These are phyloP conservation scores for Nothoprocta pentlandii DNA, from an alignment of 2,113 vertebrate genomes.

Conservation along the genomic window DNA sequence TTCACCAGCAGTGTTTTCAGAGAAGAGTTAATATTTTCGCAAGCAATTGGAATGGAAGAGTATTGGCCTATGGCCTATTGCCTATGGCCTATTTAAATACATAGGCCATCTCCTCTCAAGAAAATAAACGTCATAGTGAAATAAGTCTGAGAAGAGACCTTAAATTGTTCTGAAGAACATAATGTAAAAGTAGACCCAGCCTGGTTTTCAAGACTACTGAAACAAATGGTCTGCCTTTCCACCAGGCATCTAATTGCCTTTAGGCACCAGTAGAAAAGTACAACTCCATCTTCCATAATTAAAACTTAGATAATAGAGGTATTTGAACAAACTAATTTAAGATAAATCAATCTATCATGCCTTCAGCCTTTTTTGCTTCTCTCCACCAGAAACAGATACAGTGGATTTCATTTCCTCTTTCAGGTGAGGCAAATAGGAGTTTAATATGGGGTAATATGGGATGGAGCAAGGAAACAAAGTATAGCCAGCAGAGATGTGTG, in stretches of 20 bases:
- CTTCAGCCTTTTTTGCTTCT: not conserved
- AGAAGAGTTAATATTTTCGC: not conserved
- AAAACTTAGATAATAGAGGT: not conserved
- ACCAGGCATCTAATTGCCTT: not conserved
- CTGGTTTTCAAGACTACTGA: not conserved
- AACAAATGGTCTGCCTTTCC: not conserved
- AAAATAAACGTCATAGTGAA: not conserved
- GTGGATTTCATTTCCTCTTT: too few species aligned
- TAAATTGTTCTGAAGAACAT: not conserved
- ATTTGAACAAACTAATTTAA: not conserved
- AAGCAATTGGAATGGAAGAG: accelerated
- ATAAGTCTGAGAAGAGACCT: not conserved
- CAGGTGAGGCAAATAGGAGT: too few species aligned
- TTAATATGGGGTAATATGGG: not conserved
- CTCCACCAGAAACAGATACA: not conserved
- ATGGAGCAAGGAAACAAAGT: not conserved
- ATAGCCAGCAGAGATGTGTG: too few species aligned
- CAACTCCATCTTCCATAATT: accelerated
- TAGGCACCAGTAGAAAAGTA: too few species aligned
- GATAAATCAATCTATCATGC: not conserved
- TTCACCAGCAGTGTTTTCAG: not conserved
- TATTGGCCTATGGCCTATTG: too few species aligned
- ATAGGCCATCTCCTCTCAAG: not conserved
- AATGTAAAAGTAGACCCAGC: not conserved
- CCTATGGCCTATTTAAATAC: not conserved